Conservation (phyloP, 2,113 vertebrate species). For the Vireo altiloquus region DNA sequence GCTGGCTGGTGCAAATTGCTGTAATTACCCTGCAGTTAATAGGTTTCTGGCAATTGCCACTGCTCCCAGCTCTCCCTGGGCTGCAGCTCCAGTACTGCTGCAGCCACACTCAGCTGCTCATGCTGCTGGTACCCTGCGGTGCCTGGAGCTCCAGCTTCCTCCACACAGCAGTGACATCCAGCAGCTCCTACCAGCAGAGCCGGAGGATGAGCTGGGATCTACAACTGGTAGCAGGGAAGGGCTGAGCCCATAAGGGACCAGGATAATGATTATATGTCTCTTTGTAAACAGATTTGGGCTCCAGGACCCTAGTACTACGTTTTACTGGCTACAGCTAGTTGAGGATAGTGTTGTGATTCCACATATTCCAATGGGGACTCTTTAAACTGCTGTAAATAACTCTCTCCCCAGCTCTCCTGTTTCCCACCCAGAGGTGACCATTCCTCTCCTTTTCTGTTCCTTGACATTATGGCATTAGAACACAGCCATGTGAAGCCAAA, state of each 20-base stretch:
- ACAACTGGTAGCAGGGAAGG: background rate
- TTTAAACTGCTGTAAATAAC: background rate
- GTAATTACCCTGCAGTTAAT: background rate
- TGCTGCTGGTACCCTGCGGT: background rate
- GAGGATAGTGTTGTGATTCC: background rate
- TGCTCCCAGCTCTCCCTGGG: background rate
- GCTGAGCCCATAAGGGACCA: background rate
- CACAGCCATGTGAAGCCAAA: background rate
- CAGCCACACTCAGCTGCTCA: background rate
- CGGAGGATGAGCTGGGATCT: background rate
- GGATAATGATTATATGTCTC: background rate
- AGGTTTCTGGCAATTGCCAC: background rate
- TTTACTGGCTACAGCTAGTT: background rate
- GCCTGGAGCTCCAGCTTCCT: background rate
- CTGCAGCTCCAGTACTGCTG: accelerated
- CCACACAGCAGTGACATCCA: background rate
- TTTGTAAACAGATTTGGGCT: background rate
- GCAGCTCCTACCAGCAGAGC: background rate
- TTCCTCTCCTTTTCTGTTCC: background rate
- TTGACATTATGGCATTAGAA: accelerated
- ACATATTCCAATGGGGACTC: background rate
- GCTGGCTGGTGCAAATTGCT: background rate
- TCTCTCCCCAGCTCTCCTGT: background rate
- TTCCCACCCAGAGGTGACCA: background rate
- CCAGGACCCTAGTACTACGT: background rate